A percentile compares a stretch with the other conserved stretches of the same genome.
Evolutionary conservation across 2,797 vertebrate species (phyloP).

Genomic region (Thamnophis elegans): DNA sequence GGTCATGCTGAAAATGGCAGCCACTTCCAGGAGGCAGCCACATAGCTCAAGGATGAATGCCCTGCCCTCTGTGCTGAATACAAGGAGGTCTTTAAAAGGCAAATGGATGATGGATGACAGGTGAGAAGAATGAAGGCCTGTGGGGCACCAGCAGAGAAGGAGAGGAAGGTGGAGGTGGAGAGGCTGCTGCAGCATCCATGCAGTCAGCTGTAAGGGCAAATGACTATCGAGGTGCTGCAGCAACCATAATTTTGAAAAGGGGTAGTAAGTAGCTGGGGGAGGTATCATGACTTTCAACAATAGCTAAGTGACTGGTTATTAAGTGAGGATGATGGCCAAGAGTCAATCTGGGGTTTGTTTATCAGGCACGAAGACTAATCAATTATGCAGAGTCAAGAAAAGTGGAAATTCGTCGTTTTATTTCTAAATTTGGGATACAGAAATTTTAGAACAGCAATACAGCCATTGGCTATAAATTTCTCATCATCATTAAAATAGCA

Average conservation of each 20-base stretch:
- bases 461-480: not conserved
- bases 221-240: not conserved
- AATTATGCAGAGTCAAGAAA: not conserved
- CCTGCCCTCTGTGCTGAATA: not conserved
- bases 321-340: not conserved
- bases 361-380: not conserved
- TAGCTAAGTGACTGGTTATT: not conserved
- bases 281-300: not conserved
- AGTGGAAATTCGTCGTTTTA: not conserved
- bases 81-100: not conserved
- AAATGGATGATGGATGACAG: not conserved
- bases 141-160: not conserved
- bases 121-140: not conserved
- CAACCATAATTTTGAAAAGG: not conserved
- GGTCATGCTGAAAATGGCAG: not conserved
- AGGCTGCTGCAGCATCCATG: not conserved
- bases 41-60: not conserved
- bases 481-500: not conserved
- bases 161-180: not conserved
- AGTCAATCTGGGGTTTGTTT: not conserved
- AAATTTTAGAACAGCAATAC: not conserved
- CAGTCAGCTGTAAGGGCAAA: not conserved
- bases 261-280: not conserved
- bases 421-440: not conserved
- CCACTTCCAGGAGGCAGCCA: not conserved